These are phyloP conservation scores for Nephila pilipes DNA, from an alignment of 1,140 invertebrate genomes.

Conservation along the genomic window DNA sequence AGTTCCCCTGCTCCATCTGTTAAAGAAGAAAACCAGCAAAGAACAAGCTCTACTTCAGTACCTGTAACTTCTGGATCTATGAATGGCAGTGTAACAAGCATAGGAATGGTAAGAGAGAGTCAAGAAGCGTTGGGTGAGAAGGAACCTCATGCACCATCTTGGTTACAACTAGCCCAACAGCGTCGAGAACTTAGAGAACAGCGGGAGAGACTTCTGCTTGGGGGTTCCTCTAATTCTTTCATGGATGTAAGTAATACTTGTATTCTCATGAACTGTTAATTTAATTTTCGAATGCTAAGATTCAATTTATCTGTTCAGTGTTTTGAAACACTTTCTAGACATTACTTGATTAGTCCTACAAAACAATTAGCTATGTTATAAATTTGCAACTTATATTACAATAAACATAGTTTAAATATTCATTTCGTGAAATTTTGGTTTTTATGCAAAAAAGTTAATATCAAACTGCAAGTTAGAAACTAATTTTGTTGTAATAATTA, in stretches of 20 bases:
- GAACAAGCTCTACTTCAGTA: conserved; percentile 61
- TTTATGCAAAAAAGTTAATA: too few relatives aligned
- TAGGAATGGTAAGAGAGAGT: conserved; percentile 69
- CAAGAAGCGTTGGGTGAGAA: conserved; percentile 57
- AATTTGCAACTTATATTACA: too few relatives aligned
- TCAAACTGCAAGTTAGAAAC: too few relatives aligned
- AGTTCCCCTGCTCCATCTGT: conserved; percentile 58
- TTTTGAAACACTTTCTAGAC: too few relatives aligned
- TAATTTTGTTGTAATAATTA: too few relatives aligned
- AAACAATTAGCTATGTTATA: too few relatives aligned
- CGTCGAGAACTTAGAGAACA: conserved; percentile 88
- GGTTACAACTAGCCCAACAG: conserved; percentile 84
- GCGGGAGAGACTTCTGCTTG: conserved; percentile 81
- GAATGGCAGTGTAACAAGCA: conserved; percentile 54
- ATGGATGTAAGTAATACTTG: conserved; percentile 69
- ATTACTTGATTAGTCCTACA: too few relatives aligned
- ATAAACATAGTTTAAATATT: too few relatives aligned
- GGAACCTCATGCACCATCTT: conserved; percentile 78
- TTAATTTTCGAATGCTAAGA: too few relatives aligned
- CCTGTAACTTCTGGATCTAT: conserved; percentile 9
- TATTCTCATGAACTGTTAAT: background rate
- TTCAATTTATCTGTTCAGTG: too few relatives aligned
- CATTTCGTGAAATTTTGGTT: too few relatives aligned
- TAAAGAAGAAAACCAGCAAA: conserved; percentile 53
- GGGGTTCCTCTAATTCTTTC: conserved; percentile 71